These are phyloP conservation scores for Platalea minor DNA, from an alignment of 2,797 vertebrate genomes.

Conservation along the genomic window DNA sequence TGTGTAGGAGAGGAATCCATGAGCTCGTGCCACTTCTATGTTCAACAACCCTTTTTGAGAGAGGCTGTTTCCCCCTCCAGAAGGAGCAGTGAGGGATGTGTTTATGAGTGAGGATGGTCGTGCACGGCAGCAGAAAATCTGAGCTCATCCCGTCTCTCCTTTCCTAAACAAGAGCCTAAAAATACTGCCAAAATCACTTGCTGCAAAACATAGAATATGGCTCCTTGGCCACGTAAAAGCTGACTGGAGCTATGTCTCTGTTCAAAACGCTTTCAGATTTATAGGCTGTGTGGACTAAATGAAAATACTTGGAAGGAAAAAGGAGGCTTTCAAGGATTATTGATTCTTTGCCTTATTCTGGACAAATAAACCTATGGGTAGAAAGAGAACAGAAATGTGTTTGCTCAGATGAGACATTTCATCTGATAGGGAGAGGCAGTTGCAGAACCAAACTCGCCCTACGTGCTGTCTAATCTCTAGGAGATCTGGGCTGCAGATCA, in stretches of 20 bases:
- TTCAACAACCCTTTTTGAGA: not conserved
- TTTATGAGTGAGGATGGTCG: not conserved
- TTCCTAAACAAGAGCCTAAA: conserved; percentile 7
- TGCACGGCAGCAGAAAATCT: not conserved
- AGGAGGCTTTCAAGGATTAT: not conserved
- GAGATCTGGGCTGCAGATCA: not conserved
- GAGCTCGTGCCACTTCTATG: not conserved
- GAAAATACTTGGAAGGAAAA: not conserved
- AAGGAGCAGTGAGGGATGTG: not conserved
- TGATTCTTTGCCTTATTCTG: not conserved
- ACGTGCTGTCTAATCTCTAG: not conserved
- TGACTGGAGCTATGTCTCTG: not conserved
- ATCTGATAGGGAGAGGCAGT: not conserved
- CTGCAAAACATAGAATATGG: not conserved
- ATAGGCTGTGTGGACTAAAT: not conserved
- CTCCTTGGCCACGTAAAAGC: not conserved
- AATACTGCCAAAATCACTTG: not conserved
- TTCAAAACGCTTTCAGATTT: not conserved
- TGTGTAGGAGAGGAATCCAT: not conserved
- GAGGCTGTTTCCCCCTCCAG: not conserved
- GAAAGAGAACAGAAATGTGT: not conserved
- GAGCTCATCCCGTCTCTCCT: not conserved
- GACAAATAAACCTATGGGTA: not conserved
- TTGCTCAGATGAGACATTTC: not conserved
- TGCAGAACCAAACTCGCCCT: not conserved